Base-by-base conservation (phyloP, 2,797 vertebrate species). In the Octomys mimax region DNA sequence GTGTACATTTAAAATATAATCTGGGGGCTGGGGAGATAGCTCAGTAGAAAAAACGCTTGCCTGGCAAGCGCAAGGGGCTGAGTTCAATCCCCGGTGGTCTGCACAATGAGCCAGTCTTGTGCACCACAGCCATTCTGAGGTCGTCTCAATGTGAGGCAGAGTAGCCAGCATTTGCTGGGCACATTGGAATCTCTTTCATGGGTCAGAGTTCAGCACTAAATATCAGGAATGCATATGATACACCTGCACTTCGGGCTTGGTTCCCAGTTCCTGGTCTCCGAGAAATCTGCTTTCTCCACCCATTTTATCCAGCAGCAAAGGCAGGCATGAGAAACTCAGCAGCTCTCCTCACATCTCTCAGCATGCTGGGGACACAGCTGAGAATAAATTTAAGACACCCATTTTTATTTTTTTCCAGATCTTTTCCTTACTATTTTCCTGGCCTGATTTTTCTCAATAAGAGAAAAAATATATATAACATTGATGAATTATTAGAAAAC, bases 1-100 rank as follows among this genome's bases (percentile, higher is more conserved):
- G 42, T 88, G 92, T 78, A 73, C 46, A 57, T 46, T 77, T 83
- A 93, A 92, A 93, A 33, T 87, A 78, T 49, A 78, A 59, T 92
- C 52, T 79, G 42, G 42, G 42, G 42, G 42, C 42, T 42, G 42
- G 42, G 42, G 42, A 42, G 42, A 42, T 42, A 6, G 42, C 42
- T 42, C 42, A 42, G 42, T 42, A 42, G 42, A 42, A 42, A 42
- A 42, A 42, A 4, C 42, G 5, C 42, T 42, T 42, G 42, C 42
- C 5, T 42, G 42, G 42, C 42, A 42, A 42, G 42, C 42, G 42
- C 42, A 42, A 42, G 42, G 42, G 42, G 42, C 42, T 42, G 42
- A 42, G 42, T 42, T 42, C 42, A 42, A 5, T 42, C 42, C 42
- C 42, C 42, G 42, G 59, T 52, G 54, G n/a, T 36, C 80, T 91